Conservation (phyloP, 2,888 invertebrate species). For the Phragmatobia fuliginosa region DNA sequence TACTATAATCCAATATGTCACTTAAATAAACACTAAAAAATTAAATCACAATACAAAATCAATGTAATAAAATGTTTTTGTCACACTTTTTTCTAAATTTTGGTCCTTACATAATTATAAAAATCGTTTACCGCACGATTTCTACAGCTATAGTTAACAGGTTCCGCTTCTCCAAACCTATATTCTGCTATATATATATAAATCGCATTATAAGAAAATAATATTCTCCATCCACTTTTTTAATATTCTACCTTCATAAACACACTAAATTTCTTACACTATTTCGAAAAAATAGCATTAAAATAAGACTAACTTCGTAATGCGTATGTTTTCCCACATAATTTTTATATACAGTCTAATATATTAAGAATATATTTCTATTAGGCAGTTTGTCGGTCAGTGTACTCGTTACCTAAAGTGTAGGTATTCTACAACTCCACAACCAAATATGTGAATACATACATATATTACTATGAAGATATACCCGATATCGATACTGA, state of each 20-base stretch:
- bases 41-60: constrained; percentile 79
- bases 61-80: constrained; percentile 62
- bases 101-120: constrained; percentile 57
- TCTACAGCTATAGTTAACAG: constrained; percentile 28
- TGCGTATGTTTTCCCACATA: constrained; percentile 86
- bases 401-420: constrained; percentile 37
- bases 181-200: constrained; percentile 33
- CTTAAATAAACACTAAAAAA: constrained; percentile 60
- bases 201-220: constrained; percentile 59
- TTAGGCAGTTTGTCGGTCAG: constrained; percentile 40
- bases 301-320: constrained; percentile 82
- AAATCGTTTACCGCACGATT: constrained; percentile 39
- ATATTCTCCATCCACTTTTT: constrained; percentile 51
- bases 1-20: constrained; percentile 72
- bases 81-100: constrained; percentile 68
- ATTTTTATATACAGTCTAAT: constrained; percentile 77
- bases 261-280: constrained; percentile 70
- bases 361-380: constrained; percentile 57
- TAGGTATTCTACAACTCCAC: constrained; percentile 42
- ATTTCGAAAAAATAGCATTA: constrained; percentile 76
- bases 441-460: constrained; percentile 46
- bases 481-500: constrained; percentile 1
- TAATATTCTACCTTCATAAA: constrained; percentile 65
- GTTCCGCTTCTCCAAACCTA: constrained; percentile 28
- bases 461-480: constrained; percentile 29